Base-by-base conservation (phyloP, 2,888 invertebrate species). In the Crioceris asparagi region DNA sequence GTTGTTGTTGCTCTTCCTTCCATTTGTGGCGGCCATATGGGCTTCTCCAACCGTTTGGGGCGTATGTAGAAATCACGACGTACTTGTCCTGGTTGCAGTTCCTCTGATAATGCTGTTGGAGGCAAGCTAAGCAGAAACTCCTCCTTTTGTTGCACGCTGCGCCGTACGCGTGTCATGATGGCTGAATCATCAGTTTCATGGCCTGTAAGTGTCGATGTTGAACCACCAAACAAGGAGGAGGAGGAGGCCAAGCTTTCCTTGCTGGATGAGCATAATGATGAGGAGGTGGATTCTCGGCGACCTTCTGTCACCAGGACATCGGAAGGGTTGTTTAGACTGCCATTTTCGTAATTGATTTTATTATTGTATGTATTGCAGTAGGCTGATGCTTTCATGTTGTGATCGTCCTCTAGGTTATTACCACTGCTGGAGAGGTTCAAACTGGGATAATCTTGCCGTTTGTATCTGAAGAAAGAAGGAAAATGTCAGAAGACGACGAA, bases 91-190 rank as follows among this genome's bases (percentile, higher is more conserved):
- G 83, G 82, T 48, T 83, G 72, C 10, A 29, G 29, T n/a, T n/a
- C n/a, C n/a, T n/a, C n/a, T n/a, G n/a, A n/a, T n/a, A n/a, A n/a
- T n/a, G n/a, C n/a, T n/a, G n/a, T n/a, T n/a, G n/a, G n/a, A n/a
- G n/a, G n/a, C n/a, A n/a, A n/a, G 14, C 14, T 27, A 5, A 12
- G 8, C 40, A 91, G 70, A 64, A 91, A 91, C 54, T 88, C 88
- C 61, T 90, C 88, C 62, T 90, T 90, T 59, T 88, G 85, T 59
- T 88, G 87, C 54, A 85, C 79, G 56, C 84, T 87, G n/a, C 3
- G 11, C 15, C 12, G 14, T 6, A 86, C 71, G 65, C 84, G 75
- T 46, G 77, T 77, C 71, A 85, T 77, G 53, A 59, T 56, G 31
- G 78, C 70, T 39, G 79, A 79, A 62, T 82, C 81, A 60, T 80